These are phyloP conservation scores for Trichogramma evanescens DNA, from an alignment of 2,888 invertebrate genomes.

Conservation along the genomic window DNA sequence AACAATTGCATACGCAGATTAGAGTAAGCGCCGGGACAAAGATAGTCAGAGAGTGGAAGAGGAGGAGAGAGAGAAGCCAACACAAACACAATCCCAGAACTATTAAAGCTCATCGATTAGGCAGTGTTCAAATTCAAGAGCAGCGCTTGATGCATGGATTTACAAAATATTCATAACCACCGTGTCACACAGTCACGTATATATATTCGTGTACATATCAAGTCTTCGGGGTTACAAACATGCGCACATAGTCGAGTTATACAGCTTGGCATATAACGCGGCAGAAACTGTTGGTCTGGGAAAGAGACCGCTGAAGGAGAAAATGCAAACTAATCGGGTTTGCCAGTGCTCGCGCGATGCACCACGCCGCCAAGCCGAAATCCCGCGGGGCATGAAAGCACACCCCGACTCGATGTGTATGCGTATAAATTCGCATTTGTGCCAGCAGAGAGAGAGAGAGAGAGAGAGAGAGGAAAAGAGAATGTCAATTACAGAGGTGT, in stretches of 20 bases:
- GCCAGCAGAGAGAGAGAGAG: no score
- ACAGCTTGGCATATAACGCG: no score
- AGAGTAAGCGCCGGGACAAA: no score
- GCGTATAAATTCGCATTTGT: not conserved
- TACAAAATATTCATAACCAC: conserved; percentile 18
- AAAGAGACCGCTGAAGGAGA: conserved; percentile 23
- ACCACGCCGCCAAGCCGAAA: not conserved
- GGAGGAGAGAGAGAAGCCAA: no score
- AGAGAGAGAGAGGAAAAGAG: no score
- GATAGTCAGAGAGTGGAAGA: no score
- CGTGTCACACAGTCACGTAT: not conserved
- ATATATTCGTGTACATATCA: not conserved
- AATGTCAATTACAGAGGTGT: conserved; percentile 9
- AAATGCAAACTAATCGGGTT: conserved; percentile 33
- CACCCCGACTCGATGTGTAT: not conserved
- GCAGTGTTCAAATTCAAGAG: no score
- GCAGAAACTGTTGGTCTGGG: not conserved
- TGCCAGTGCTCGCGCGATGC: conserved; percentile 1
- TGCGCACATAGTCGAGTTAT: not conserved
- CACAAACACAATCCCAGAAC: no score
- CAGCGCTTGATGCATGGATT: not conserved
- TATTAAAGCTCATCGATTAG: no score
- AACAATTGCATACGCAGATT: no score
- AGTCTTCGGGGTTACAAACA: conserved; percentile 2
- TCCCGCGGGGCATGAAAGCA: conserved; percentile 11